Evolutionary conservation across 2,888 invertebrate species (phyloP), one percentile per base, ranked within the genome.

Genomic region (Cryptophagus acutangulus): DNA sequence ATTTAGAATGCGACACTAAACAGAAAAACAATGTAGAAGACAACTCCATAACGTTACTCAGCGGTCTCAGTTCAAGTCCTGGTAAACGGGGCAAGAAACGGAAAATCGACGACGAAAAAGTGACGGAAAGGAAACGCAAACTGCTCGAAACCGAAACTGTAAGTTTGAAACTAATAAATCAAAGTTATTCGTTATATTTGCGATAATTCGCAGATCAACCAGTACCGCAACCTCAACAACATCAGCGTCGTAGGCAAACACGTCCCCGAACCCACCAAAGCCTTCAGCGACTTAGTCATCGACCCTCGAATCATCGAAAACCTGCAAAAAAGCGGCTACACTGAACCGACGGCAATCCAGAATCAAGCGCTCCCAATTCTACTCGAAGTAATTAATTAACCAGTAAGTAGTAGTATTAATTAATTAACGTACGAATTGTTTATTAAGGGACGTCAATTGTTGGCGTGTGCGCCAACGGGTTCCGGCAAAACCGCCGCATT

Each of bases 401-500:
- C 15, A 14, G 16, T 33, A 16, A 26, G 17, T 40, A n/a, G n/a
- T 17, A 24, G 18, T 15, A n/a, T n/a, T n/a, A n/a, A n/a, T 28
- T 24, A 36, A 34, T 31, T 40, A 24, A 28, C 12, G 15, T 25
- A 15, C 17, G 33, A 42, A 15, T 36, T 28, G 34, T 29, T 41
- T 34, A 43, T 47, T 20, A 25, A 49, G 39, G 38, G 25, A n/a
- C 77, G 90, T 35, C 87, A 94, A 63, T 70, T 96, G 18, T 76
- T 97, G 57, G 94, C 92, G 0, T 93, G 92, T 66, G 97, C 97
- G 0, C 96, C 96, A 0, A 99, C 97, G 0, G 97, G 97, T 1
- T 95, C 94, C 1, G 97, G 97, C 5, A 97, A 97, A 72, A 99
- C 97, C 0, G 85, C 91, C 1, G 93, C 96, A 0, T 97, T 96